Evolutionary conservation across 1,140 invertebrate genomes (phyloP), one percentile per base, ranked within the genome.

Genomic region (Brachionus sp.): DNA sequence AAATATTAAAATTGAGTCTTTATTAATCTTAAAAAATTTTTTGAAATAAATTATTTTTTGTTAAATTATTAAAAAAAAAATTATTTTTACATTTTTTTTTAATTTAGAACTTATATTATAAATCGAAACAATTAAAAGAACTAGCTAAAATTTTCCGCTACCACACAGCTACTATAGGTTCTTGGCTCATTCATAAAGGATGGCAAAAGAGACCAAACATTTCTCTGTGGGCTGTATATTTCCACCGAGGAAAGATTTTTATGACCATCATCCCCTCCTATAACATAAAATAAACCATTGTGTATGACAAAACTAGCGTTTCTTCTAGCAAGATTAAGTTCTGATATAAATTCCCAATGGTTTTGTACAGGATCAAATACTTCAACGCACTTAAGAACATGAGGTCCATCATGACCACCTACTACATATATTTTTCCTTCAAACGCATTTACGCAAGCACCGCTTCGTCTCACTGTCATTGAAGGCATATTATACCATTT

Each of bases 221-320:
- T 78, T 39, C 53, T 57, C 35, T 78, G 53, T n/a, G 53, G 46
- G 44, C 64, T 57, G 66, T 82, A 82, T n/a, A 66, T 44, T 82
- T 82, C 78, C 29, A 82, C 78, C 4, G 57, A 44, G 9, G 25
- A n/a, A 6, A 82, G 35, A 44, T 66, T 62, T 13, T 39, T 46
- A 7, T 64, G 35, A n/a, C 78, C 78, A 66, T 82, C 78, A 44
- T 66, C 37, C 13, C 78, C 78, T 5, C 78, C 78, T 46, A 82
- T 82, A 4, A 66, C 62, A 44, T 82, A 82, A 39, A 82, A 62
- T 42, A 44, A 16, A 44, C 50, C 78, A 82, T 66, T 66, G 25
- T 44, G 50, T 23, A 82, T 37, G 13, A 57, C 16, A 44, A 66
- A 57, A 39, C 57, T 64, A 66, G 50, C 57, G 23, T 75, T 75